Conservation (phyloP, 2,888 invertebrate genomes). For the Plusia festucae region DNA sequence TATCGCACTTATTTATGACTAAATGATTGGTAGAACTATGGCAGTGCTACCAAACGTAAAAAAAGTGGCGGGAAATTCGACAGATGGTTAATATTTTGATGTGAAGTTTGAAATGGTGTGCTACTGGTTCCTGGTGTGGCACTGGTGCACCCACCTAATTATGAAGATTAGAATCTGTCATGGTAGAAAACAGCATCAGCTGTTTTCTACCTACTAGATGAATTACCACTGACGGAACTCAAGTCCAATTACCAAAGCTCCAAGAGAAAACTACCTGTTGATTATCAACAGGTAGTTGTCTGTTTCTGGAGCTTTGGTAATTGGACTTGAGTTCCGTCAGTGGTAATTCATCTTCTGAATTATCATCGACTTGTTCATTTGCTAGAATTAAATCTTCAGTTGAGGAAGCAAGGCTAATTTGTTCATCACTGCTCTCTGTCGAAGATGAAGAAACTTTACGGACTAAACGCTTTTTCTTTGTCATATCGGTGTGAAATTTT, state of each 20-base stretch:
- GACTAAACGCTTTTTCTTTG: conserved; percentile 20
- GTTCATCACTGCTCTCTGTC: conserved; percentile 26
- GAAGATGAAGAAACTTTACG: conserved; percentile 19
- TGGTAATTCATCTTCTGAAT: conserved; percentile 21
- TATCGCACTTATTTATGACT: neutral
- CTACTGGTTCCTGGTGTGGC: neutral
- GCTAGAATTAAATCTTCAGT: conserved; percentile 31
- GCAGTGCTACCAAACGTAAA: conserved; percentile 9
- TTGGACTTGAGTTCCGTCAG: conserved; percentile 12
- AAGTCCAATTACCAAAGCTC: too few relatives aligned
- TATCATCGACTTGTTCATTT: conserved; percentile 11
- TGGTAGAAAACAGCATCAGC: neutral
- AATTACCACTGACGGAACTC: too few relatives aligned
- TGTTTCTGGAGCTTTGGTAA: conserved; percentile 10
- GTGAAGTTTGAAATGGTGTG: neutral
- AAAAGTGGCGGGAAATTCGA: neutral
- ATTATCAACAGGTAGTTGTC: conserved; percentile 16
- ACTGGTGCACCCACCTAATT: neutral
- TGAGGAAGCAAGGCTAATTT: conserved; percentile 35
- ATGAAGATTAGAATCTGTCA: neutral
- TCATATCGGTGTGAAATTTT: conserved; percentile 6
- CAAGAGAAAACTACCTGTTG: too few relatives aligned
- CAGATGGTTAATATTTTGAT: neutral
- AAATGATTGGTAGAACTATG: neutral
- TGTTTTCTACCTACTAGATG: too few relatives aligned